A percentile compares a stretch with the other conserved stretches of the same genome.
phyloP scores from a whole-genome alignment of 2,888 invertebrate genomes.

The Leucophenga maculata region DNA sequence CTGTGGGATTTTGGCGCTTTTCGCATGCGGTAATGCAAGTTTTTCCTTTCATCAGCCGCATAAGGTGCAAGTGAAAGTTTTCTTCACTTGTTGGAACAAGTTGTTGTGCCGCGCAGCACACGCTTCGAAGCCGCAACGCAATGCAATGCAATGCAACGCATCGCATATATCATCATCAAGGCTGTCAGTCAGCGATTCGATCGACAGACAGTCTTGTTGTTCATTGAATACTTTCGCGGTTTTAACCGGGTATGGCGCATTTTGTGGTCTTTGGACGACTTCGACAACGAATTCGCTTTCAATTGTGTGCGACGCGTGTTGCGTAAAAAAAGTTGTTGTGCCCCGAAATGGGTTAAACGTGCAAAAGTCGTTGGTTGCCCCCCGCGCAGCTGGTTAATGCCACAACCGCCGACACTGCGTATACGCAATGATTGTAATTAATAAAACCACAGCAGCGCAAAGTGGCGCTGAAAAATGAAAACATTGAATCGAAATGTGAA shows the following conservation, averaged over 20 bases:
- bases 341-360: slow-evolving; percentile 22
- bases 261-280: no score
- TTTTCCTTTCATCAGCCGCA: slow-evolving; percentile 24
- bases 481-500: slow-evolving; percentile 30
- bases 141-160: background rate
- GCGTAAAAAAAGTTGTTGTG: slow-evolving; percentile 1
- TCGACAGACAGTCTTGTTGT: background rate
- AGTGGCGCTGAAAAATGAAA: slow-evolving; percentile 28
- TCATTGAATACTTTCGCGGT: no score
- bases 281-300: background rate
- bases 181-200: background rate
- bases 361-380: slow-evolving; percentile 11
- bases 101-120: background rate
- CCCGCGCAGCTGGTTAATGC: background rate
- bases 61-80: slow-evolving; percentile 26
- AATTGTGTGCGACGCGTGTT: background rate
- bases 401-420: background rate
- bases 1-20: no score
- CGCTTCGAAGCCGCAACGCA: no score
- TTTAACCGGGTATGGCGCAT: no score
- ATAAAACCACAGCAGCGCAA: slow-evolving; percentile 24
- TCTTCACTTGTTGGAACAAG: slow-evolving; percentile 19
- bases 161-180: slow-evolving; percentile 5
- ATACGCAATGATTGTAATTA: slow-evolving; percentile 59
- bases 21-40: slow-evolving; percentile 18